Base-by-base conservation (phyloP, 2,888 invertebrate species). In the Drosophila buzzatii region DNA sequence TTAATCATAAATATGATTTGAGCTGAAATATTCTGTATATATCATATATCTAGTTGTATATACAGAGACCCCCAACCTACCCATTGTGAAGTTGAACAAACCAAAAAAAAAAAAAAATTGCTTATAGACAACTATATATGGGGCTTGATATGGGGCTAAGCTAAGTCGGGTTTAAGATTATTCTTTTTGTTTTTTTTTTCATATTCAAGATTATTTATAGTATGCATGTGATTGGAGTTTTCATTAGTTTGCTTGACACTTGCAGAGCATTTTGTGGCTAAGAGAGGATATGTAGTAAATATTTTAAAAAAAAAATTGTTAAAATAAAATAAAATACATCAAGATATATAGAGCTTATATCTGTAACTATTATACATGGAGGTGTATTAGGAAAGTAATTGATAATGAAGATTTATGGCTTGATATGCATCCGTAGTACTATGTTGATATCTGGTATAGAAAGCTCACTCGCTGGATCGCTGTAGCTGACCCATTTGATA, bases 1-100 rank as follows among this genome's bases (percentile, higher is more conserved):
- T 67, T 49, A 59, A 61, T 66, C 56, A 73, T 60, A 56, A 53
- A 69, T 56, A 62, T 70, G 20, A 57, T 44, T 79, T 82, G 78
- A 78, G 71, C 78, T 33, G 68, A 77, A 61, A 71, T 65, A 68
- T 71, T 16, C n/a, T 23, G 18, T 33, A 42, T 61, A 49, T 55
- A 31, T 47, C 35, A 23, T 60, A 74, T 62, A 75, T 71, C 45
- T 56, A 56, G 49, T 64, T 53, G 39, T 77, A 77, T 78, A 60
- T 74, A 78, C 71, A 77, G 64, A 60, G 47, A 47, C 70, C 61
- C 47, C 42, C 42, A 65, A 51, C 62, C 65, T 61, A 61, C 20
- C 53, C 56, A 62, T 45, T 20, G 59, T 44, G 27, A 62, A 35
- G 18, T 45, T 31, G 49, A 45, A 18, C n/a, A 49, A 47, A 39